phyloP scores from a whole-genome alignment of 2,113 vertebrate genomes.

The Myxocyprinus asiaticus region DNA sequence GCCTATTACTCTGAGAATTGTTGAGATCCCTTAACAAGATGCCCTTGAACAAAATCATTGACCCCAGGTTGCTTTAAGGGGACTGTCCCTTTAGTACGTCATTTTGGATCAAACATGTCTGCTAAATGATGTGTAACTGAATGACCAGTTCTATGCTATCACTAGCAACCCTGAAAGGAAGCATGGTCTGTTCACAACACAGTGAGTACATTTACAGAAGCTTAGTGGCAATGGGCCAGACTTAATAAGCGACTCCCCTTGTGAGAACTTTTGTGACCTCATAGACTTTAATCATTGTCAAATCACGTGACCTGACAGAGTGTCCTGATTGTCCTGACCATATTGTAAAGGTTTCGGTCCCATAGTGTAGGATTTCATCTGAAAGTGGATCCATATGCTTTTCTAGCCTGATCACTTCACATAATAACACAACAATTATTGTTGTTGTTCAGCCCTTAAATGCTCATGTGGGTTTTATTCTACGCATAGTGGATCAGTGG shows the following conservation, averaged over 20 bases:
- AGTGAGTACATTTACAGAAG: not conserved
- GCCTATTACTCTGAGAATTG: not conserved
- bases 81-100: not conserved
- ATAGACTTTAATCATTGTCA: constrained; percentile 34
- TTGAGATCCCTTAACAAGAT: not conserved
- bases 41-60: constrained; percentile 23
- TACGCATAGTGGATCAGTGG: not conserved
- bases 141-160: constrained; percentile 15
- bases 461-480: not conserved
- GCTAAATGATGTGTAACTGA: constrained; percentile 22
- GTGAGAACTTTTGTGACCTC: not conserved
- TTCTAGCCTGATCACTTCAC: not conserved
- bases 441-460: constrained; percentile 4
- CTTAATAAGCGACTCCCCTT: constrained; percentile 38
- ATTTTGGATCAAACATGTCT: constrained; percentile 12
- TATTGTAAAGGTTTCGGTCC: not conserved
- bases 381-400: not conserved
- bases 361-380: constrained; percentile 28
- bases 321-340: not conserved
- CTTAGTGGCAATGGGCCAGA: not conserved
- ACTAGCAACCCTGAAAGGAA: not conserved
- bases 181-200: not conserved
- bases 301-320: constrained; percentile 1
- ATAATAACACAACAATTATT: not conserved
- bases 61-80: not conserved